phyloP scores from a whole-genome alignment of 2,888 invertebrate species.

The Nemoura dubitans region DNA sequence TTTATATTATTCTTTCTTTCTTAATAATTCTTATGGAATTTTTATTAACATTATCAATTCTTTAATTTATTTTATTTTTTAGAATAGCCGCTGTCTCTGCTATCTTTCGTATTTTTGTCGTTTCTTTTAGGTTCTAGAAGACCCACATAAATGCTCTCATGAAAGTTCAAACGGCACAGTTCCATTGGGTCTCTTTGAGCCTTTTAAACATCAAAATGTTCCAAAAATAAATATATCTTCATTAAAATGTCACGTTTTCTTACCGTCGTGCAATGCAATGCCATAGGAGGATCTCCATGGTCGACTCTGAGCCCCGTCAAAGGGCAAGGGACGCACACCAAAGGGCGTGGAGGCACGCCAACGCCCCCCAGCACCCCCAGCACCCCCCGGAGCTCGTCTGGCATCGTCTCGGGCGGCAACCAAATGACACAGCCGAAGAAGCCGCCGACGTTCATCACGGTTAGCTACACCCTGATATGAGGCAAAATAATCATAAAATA shows the following conservation, averaged over 20 bases:
- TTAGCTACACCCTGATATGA: slow-evolving; percentile 58
- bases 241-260: too few relatives aligned
- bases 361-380: slow-evolving; percentile 53
- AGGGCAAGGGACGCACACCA: slow-evolving; percentile 36
- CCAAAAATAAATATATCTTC: too few relatives aligned
- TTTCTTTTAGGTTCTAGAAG: not conserved
- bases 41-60: not conserved
- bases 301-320: slow-evolving; percentile 44
- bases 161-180: too few relatives aligned
- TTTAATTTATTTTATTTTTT: not conserved
- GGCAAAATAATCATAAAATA: too few relatives aligned
- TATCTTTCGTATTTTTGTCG: not conserved
- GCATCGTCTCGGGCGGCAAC: slow-evolving; percentile 57
- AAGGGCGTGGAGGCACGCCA: slow-evolving; percentile 52
- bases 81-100: not conserved
- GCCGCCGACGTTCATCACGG: slow-evolving; percentile 75
- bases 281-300: slow-evolving; percentile 47
- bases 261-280: too few relatives aligned
- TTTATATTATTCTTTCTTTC: not conserved
- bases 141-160: not conserved
- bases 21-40: not conserved
- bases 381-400: slow-evolving; percentile 50
- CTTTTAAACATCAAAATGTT: too few relatives aligned
- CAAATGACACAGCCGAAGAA: slow-evolving; percentile 59
- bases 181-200: too few relatives aligned